Percentiles rank a stretch among this genome's conserved stretches.
Evolutionary conservation across 2,888 invertebrate species (phyloP).

Genomic region (Girardia tigrina): DNA sequence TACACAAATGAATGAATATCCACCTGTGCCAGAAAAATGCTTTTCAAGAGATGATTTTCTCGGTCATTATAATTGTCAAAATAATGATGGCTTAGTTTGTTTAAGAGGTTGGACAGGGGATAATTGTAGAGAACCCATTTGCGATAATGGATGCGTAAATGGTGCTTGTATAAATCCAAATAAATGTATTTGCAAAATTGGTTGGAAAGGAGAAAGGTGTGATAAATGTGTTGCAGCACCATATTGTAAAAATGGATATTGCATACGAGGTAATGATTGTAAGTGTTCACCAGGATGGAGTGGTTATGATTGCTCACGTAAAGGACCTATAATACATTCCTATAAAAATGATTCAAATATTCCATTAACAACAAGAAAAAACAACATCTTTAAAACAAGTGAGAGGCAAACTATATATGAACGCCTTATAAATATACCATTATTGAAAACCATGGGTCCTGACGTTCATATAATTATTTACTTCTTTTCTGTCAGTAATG

Average conservation of each 20-base stretch:
- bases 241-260: constrained; percentile 34
- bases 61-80: constrained; percentile 29
- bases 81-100: constrained; percentile 12
- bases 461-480: not conserved
- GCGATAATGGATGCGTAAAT: constrained; percentile 1
- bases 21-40: constrained; percentile 11
- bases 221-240: constrained; percentile 9
- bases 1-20: not conserved
- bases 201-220: constrained; percentile 31
- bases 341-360: not conserved
- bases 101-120: constrained; percentile 29
- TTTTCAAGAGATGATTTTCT: constrained; percentile 25
- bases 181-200: constrained; percentile 28
- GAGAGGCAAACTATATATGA: not conserved
- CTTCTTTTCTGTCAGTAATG: not conserved
- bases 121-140: constrained; percentile 30
- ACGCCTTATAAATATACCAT: not conserved
- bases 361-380: not conserved
- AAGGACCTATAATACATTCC: constrained; percentile 13
- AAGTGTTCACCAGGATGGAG: constrained; percentile 29
- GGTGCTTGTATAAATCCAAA: constrained; percentile 28
- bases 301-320: constrained; percentile 26
- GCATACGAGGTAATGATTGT: constrained; percentile 34
- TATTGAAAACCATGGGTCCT: not conserved
- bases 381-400: not conserved